Evolutionary conservation across 2,888 invertebrate species (phyloP), one percentile per base, ranked within the genome.

Genomic region (Bedellia somnulentella): DNA sequence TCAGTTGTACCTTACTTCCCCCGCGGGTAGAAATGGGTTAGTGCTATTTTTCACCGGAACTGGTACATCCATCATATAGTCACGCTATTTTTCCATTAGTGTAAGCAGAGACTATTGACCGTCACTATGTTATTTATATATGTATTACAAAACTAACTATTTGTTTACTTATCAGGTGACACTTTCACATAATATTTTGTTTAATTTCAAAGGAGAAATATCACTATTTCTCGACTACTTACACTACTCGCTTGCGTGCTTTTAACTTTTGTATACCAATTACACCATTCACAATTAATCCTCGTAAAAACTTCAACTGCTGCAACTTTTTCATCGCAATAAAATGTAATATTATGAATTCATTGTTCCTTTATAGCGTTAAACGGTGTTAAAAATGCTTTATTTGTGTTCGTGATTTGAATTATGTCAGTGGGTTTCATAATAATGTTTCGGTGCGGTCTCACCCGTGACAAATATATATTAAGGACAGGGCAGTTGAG

Each of bases 401-500:
- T 62, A 61, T 64, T 61, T 53, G 53, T 48, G 49, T 58, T 52
- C 57, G 51, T 57, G 58, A 63, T 66, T 59, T 55, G 56, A 62
- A 59, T 58, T 52, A 54, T 52, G 41, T 31, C 32, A 33, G 34
- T 23, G 32, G 30, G 18, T 35, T 39, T 35, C 16, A n/a, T 25
- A 22, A 18, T 22, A 18, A 18, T 21, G 29, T 35, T 32, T 10
- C 28, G 11, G 16, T 17, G 15, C 11, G 31, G 31, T 24, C 28
- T 27, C 29, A 24, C 31, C 35, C 35, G 39, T 39, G 36, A 36
- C 39, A 35, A 38, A 37, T 39, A 42, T 38, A 42, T 38, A 39
- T 37, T 32, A 35, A 38, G 30, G 25, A 15, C 9, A 6, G n/a
- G 38, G 38, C 40, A 43, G 39, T 39, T 42, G 31, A 32, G 37